Conservation (phyloP, 2,797 vertebrate species). For the Falco berigora region DNA sequence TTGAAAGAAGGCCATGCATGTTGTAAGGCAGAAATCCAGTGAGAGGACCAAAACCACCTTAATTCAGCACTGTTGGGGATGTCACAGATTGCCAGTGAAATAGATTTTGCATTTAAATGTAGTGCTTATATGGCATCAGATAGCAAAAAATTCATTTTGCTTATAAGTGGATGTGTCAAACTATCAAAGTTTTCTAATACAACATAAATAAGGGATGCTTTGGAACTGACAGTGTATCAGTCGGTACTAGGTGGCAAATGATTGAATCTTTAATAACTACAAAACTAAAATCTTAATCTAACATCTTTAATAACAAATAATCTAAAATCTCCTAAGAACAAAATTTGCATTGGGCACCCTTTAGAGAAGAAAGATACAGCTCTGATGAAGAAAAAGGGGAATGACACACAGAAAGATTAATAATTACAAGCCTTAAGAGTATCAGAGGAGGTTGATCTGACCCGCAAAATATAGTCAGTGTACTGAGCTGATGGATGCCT, state of each 20-base stretch:
- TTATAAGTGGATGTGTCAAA: conserved; percentile 1
- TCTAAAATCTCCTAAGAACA: conserved; percentile 16
- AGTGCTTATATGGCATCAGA: neutral
- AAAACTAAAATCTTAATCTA: conserved; percentile 40
- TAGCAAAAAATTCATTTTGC: conserved; percentile 29
- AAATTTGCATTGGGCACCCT: neutral
- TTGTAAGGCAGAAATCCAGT: neutral
- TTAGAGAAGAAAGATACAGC: neutral
- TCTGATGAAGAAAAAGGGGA: neutral
- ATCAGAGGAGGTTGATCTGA: neutral
- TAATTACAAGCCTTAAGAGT: neutral
- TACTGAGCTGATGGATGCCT: neutral
- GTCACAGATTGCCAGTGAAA: neutral
- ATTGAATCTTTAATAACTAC: conserved; percentile 54
- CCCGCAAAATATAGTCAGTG: neutral
- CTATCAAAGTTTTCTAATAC: conserved; percentile 21
- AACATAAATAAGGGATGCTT: neutral
- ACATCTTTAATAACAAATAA: conserved; percentile 61
- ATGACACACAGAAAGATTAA: neutral
- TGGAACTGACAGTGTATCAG: neutral
- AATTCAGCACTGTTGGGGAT: neutral
- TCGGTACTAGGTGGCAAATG: neutral
- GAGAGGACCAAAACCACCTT: neutral
- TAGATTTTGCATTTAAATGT: neutral
- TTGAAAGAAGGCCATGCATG: neutral